These are phyloP conservation scores for Bos indicus DNA, from an alignment of 2,113 vertebrate species.

Conservation along the genomic window DNA sequence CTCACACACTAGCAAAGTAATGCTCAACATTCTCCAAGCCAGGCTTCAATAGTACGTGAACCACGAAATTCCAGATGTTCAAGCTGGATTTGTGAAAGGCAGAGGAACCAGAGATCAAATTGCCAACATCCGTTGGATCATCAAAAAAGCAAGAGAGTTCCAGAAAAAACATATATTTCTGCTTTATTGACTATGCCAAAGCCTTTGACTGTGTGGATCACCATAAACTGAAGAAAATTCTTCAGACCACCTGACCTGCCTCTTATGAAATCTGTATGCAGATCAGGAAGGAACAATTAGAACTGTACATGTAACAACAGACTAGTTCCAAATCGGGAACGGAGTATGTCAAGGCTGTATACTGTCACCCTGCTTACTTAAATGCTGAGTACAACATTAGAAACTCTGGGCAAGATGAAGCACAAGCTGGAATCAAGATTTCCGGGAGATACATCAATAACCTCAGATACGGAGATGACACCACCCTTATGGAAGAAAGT, in stretches of 20 bases:
- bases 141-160: neutral
- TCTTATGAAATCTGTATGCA: neutral
- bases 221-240: neutral
- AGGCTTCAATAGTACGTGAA: neutral
- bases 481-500: neutral
- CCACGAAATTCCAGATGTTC: neutral
- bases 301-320: neutral
- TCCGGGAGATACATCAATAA: accelerated
- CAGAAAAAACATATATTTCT: neutral
- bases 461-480: neutral
- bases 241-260: neutral
- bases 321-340: neutral
- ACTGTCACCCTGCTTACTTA: neutral
- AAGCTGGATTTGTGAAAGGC: neutral
- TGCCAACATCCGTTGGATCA: neutral
- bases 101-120: neutral
- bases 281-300: neutral
- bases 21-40: neutral
- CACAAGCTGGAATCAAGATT: neutral
- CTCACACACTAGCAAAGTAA: neutral
- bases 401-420: neutral
- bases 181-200: neutral
- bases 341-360: accelerated
- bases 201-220: neutral
- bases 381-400: neutral